Conservation (phyloP, 2,888 invertebrate species). For the Machimus rusticus region DNA sequence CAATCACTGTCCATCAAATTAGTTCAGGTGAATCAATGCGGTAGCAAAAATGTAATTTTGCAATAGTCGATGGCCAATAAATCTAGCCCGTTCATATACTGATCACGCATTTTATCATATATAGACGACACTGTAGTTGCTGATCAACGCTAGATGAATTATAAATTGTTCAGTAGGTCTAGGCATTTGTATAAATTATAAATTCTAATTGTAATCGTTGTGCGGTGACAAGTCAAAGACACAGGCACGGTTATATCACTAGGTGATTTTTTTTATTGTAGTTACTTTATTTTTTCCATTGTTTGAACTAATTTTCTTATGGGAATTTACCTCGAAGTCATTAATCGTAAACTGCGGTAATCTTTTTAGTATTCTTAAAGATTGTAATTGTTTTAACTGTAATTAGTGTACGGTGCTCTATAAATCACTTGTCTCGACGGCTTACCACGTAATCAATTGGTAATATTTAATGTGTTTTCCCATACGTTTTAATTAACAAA, state of each 20-base stretch:
- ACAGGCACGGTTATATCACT: conserved; percentile 9
- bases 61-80: conserved; percentile 30
- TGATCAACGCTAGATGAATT: background rate
- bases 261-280: background rate
- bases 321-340: background rate
- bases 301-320: background rate
- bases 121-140: conserved; percentile 1
- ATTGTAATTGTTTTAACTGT: background rate
- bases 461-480: background rate
- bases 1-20: conserved; percentile 20
- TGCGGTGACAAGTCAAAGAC: conserved; percentile 23
- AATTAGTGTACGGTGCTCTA: background rate
- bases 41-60: background rate
- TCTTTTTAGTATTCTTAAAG: background rate
- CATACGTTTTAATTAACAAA: background rate
- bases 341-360: background rate
- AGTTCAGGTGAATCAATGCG: conserved; percentile 24
- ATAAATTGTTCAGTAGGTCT: background rate
- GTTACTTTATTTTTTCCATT: background rate
- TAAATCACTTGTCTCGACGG: background rate
- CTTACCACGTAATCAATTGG: background rate
- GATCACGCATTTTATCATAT: conserved; percentile 32
- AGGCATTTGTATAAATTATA: conserved; percentile 18
- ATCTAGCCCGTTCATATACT: background rate
- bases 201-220: conserved; percentile 12